Percentiles rank a stretch among this genome's conserved stretches.
Evolutionary conservation across 30 jellyfish, hydroid and myxozoan genomes (phyloP).

Genomic region (Aurelia coerulea): DNA sequence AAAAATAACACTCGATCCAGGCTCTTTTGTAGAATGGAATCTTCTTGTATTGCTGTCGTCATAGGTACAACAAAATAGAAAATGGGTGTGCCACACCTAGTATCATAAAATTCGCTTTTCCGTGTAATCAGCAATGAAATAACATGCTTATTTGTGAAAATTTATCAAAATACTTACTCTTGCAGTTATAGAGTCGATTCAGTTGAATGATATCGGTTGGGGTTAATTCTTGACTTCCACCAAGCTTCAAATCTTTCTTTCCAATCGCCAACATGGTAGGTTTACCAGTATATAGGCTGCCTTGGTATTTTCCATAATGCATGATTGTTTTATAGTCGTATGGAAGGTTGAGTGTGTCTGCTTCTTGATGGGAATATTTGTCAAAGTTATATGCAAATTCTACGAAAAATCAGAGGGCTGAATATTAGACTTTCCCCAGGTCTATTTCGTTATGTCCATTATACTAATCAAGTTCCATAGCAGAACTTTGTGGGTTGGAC

Average conservation of each 20-base stretch:
- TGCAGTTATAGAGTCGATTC: slow-evolving; percentile 68
- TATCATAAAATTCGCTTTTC: no score
- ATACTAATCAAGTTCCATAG: not conserved
- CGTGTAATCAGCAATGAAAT: no score
- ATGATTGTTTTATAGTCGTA: slow-evolving; percentile 70
- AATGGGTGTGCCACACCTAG: no score
- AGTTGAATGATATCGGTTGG: slow-evolving; percentile 66
- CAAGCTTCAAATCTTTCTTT: slow-evolving; percentile 49
- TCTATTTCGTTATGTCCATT: not conserved
- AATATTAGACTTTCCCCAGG: not conserved
- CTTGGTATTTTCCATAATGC: slow-evolving; percentile 81
- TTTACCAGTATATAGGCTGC: slow-evolving; percentile 24
- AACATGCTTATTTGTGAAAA: not conserved
- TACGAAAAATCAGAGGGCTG: not conserved
- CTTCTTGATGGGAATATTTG: slow-evolving; percentile 40
- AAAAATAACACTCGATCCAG: no score
- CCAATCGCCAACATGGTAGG: slow-evolving; percentile 65
- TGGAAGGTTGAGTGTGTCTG: slow-evolving; percentile 62
- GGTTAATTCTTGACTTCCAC: slow-evolving; percentile 46
- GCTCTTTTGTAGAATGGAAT: no score
- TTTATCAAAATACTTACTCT: slow-evolving; percentile 32
- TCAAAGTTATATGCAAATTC: slow-evolving; percentile 58
- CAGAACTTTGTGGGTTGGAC: no score
- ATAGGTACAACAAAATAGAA: no score
- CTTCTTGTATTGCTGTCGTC: no score